These are phyloP conservation scores for Cheiracanthium punctorium DNA, from an alignment of 2,888 invertebrate genomes.

Conservation along the genomic window DNA sequence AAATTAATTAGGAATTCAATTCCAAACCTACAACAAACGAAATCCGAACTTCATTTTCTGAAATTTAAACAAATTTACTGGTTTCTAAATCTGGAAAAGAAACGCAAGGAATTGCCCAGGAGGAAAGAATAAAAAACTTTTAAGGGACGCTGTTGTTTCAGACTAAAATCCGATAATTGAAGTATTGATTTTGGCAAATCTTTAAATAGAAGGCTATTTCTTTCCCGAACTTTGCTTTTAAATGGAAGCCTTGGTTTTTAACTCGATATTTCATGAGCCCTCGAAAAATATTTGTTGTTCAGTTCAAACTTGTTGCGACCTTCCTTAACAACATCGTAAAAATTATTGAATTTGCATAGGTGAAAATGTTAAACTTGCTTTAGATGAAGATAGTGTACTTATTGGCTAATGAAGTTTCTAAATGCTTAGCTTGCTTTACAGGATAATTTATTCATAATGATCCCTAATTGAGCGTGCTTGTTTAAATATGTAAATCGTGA, in stretches of 20 bases:
- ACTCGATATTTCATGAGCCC: neutral
- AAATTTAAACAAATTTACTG: too few relatives aligned
- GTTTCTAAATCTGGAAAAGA: neutral
- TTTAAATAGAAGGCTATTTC: conserved; percentile 11
- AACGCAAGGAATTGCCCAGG: neutral
- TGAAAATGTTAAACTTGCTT: neutral
- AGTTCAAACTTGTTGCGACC: neutral
- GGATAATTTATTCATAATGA: too few relatives aligned
- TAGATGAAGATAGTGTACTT: neutral
- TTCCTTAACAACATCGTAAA: neutral
- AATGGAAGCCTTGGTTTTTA: neutral
- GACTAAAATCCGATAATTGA: conserved; percentile 5
- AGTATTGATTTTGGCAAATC: neutral
- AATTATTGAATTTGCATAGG: neutral
- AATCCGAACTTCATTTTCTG: too few relatives aligned
- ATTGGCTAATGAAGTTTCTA: too few relatives aligned
- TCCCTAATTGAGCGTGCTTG: too few relatives aligned
- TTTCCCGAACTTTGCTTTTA: neutral
- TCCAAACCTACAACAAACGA: too few relatives aligned
- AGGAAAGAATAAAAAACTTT: neutral
- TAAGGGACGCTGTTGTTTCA: neutral
- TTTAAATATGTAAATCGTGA: too few relatives aligned
- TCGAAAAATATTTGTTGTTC: neutral
- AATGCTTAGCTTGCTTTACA: too few relatives aligned
- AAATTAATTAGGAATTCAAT: too few relatives aligned